Conservation (phyloP, 2,113 vertebrate genomes). For the Macquaria australasica region DNA sequence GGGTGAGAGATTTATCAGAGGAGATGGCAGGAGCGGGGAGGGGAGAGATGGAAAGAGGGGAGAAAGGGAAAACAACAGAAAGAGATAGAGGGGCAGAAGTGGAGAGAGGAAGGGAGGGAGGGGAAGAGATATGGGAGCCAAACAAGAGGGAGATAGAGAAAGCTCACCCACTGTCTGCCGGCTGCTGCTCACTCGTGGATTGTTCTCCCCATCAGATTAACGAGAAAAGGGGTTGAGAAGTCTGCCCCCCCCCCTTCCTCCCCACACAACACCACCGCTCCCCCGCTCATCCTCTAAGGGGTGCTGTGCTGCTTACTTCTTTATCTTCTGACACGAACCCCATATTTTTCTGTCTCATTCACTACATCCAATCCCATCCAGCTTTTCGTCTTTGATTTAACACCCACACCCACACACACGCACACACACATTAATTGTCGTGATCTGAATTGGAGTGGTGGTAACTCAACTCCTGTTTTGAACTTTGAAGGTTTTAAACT, state of each 20-base stretch:
- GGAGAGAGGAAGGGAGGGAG: slow-evolving; percentile 1
- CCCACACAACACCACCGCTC: neutral
- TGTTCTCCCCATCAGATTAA: slow-evolving; percentile 62
- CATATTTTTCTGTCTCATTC: slow-evolving; percentile 15
- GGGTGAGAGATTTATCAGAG: slow-evolving; percentile 74
- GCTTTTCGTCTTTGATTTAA: slow-evolving; percentile 27
- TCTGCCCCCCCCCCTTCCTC: neutral
- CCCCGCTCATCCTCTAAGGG: neutral
- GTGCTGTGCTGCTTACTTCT: slow-evolving; percentile 25
- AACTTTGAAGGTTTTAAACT: neutral
- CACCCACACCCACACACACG: neutral
- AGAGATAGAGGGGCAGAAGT: slow-evolving; percentile 36
- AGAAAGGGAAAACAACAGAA: slow-evolving; percentile 19
- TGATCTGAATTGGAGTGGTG: slow-evolving; percentile 6
- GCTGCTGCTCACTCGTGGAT: slow-evolving; percentile 53
- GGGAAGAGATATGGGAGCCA: slow-evolving; percentile 40
- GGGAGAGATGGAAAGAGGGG: slow-evolving; percentile 43
- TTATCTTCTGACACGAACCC: slow-evolving; percentile 52
- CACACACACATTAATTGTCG: slow-evolving; percentile 38
- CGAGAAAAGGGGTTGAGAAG: slow-evolving; percentile 39
- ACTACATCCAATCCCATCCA: slow-evolving; percentile 4
- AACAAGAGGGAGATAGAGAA: slow-evolving; percentile 58
- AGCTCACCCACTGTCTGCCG: slow-evolving; percentile 56
- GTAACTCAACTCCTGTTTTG: neutral
- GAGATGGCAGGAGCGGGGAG: slow-evolving; percentile 56